Percentiles rank a stretch among this genome's conserved stretches.
These are phyloP conservation scores for Periparus ater DNA, from an alignment of 2,797 vertebrate species.

Conservation along the genomic window DNA sequence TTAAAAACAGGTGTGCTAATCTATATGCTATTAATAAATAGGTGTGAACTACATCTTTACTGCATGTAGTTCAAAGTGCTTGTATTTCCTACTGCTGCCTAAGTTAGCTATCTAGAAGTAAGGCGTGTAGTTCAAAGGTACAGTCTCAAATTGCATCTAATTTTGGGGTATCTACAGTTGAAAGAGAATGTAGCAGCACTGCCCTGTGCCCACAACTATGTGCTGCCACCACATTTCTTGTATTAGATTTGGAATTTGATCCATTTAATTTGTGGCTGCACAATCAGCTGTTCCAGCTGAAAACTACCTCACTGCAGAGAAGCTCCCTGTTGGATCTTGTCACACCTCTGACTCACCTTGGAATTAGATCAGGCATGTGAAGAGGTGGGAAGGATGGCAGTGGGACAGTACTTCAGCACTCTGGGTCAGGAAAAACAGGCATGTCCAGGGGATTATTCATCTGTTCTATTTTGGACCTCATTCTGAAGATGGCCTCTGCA, in stretches of 20 bases:
- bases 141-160: slow-evolving; percentile 24
- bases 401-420: not conserved
- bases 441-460: not conserved
- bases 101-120: slow-evolving; percentile 11
- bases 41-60: not conserved
- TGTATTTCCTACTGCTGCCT: not conserved
- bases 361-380: not conserved
- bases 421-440: slow-evolving; percentile 21
- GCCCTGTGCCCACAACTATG: slow-evolving; percentile 13
- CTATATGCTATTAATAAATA: not conserved
- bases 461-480: slow-evolving; percentile 5
- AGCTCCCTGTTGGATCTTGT: not conserved
- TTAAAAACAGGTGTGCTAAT: not conserved
- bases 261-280: slow-evolving; percentile 1
- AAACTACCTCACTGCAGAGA: not conserved
- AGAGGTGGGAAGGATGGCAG: not conserved
- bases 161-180: slow-evolving; percentile 23
- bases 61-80: not conserved
- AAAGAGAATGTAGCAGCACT: not conserved
- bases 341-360: slow-evolving; percentile 35
- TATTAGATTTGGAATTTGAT: slow-evolving; percentile 27
- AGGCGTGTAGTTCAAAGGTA: not conserved
- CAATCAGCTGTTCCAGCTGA: not conserved
- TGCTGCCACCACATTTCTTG: slow-evolving; percentile 14
- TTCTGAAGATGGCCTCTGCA: not conserved